phyloP scores from a whole-genome alignment of 1,140 invertebrate genomes.

The Heliconius hermathena region DNA sequence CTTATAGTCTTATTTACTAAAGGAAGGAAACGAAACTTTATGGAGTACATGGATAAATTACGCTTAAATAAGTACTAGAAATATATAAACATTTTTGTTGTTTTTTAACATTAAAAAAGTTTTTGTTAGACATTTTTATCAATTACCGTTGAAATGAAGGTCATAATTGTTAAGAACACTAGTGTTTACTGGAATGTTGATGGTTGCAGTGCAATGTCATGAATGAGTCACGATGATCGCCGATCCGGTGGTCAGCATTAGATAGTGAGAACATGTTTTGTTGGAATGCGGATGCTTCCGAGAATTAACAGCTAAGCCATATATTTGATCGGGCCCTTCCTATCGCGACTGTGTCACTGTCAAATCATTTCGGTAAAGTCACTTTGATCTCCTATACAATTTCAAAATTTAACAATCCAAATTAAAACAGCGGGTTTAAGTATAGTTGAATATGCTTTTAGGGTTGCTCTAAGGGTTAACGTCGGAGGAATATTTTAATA shows the following conservation, averaged over 20 bases:
- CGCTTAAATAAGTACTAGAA: neutral
- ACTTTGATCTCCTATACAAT: slow-evolving; percentile 25
- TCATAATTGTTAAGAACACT: neutral
- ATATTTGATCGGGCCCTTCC: slow-evolving; percentile 44
- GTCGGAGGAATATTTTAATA: neutral
- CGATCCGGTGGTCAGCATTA: slow-evolving; percentile 50
- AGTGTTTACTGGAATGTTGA: slow-evolving; percentile 71
- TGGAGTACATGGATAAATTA: too few species aligned
- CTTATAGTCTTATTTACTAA: too few species aligned
- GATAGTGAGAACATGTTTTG: slow-evolving; percentile 68
- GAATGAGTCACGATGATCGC: slow-evolving; percentile 67
- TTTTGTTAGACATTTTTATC: neutral
- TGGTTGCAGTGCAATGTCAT: slow-evolving; percentile 68
- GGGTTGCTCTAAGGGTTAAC: neutral
- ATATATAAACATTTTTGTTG: neutral
- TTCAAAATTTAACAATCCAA: slow-evolving; percentile 1
- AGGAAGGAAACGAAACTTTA: too few species aligned
- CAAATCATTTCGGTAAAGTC: slow-evolving; percentile 38
- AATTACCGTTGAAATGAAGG: neutral
- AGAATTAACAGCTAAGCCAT: slow-evolving; percentile 54
- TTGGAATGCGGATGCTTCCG: slow-evolving; percentile 71
- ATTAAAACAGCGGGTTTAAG: neutral
- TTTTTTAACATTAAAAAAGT: neutral
- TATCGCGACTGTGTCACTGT: slow-evolving; percentile 47
- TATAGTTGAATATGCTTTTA: neutral